Conservation (phyloP, 2,888 invertebrate species). For the Thecocarcelia acutangulata region DNA sequence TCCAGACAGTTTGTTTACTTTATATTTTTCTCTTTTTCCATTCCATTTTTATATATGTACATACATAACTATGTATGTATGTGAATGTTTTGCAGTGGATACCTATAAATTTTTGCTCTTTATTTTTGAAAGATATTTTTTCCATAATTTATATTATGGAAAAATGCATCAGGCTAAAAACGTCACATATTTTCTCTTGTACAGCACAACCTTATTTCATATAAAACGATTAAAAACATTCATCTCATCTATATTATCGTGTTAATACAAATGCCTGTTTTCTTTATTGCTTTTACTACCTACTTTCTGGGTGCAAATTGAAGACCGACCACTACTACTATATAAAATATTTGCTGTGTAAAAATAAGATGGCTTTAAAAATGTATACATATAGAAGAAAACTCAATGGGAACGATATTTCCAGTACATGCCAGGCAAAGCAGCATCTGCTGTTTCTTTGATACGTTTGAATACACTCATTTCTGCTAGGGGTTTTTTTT, state of each 20-base stretch:
- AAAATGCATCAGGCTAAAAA: conserved; percentile 24
- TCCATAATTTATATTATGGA: background rate
- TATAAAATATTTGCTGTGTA: conserved; percentile 1
- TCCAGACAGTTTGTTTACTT: conserved; percentile 22
- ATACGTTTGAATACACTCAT: background rate
- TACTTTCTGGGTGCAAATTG: conserved; percentile 21
- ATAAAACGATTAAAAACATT: conserved; percentile 17
- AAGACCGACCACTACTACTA: conserved; percentile 4
- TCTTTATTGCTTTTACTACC: conserved; percentile 17
- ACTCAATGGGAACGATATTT: conserved; percentile 44
- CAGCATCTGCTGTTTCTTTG: conserved; percentile 63
- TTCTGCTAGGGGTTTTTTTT: conserved; percentile 33
- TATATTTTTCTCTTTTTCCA: background rate
- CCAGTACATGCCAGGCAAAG: conserved; percentile 15
- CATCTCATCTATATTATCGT: background rate
- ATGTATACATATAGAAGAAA: background rate
- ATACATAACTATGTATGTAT: background rate
- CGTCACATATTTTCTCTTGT: conserved; percentile 17
- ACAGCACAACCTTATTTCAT: conserved; percentile 40
- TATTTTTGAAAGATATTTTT: background rate
- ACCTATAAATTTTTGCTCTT: conserved; percentile 20
- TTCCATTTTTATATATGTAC: too few relatives aligned
- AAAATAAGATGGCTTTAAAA: background rate
- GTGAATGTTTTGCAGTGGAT: background rate
- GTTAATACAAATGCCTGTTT: background rate